phyloP scores from a whole-genome alignment of 2,888 invertebrate genomes.

The Mactromeris polynyma region DNA sequence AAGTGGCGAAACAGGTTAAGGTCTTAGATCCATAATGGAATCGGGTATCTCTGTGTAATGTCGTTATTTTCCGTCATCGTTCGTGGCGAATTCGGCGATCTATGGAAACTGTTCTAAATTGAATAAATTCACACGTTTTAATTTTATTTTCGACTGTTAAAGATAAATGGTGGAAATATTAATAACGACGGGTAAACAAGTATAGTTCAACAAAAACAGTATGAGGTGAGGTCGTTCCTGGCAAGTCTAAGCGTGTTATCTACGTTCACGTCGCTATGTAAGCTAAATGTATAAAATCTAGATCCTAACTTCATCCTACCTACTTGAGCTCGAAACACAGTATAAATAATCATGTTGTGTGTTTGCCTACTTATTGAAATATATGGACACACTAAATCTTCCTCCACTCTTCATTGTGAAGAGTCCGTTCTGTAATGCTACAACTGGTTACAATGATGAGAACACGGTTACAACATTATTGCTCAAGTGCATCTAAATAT shows the following conservation, averaged over 20 bases:
- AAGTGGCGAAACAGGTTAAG: no score
- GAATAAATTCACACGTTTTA: no score
- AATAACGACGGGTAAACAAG: no score
- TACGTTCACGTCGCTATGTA: neutral
- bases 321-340: neutral
- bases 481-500: neutral
- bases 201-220: no score
- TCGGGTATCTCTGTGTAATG: no score
- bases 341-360: neutral
- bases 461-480: neutral
- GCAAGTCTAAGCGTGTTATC: neutral
- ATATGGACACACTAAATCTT: conserved; percentile 6
- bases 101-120: no score
- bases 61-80: no score
- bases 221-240: neutral
- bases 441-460: neutral
- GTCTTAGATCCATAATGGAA: no score
- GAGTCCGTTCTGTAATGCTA: neutral
- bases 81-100: no score
- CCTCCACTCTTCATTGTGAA: neutral
- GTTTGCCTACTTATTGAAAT: neutral
- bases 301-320: neutral
- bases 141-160: no score
- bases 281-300: neutral
- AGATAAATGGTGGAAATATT: no score